phyloP scores from a whole-genome alignment of 2,888 invertebrate species.

The Volucella inanis region DNA sequence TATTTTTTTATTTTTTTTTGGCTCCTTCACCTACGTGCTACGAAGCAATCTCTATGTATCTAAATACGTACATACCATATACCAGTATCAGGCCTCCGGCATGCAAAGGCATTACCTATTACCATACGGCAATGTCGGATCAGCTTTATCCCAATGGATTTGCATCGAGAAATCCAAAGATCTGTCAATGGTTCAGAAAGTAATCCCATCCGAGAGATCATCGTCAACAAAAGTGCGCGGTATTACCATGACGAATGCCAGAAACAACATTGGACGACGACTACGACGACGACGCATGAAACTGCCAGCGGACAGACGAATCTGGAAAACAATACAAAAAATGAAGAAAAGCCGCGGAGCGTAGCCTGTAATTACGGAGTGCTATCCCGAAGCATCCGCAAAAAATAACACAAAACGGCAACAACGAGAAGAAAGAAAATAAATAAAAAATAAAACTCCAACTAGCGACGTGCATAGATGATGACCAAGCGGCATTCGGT shows the following conservation, averaged over 20 bases:
- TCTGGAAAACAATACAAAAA: slow-evolving; percentile 54
- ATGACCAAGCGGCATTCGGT: slow-evolving; percentile 60
- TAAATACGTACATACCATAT: no score
- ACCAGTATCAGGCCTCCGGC: slow-evolving; percentile 2
- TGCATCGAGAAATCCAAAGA: slow-evolving; percentile 63
- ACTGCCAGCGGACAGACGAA: slow-evolving; percentile 28
- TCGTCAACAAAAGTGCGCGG: slow-evolving; percentile 61
- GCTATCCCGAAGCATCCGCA: slow-evolving; percentile 53
- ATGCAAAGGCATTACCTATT: slow-evolving; percentile 40
- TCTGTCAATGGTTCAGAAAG: slow-evolving; percentile 68
- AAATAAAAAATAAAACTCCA: slow-evolving; percentile 9
- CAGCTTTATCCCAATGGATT: slow-evolving; percentile 57
- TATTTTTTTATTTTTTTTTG: slow-evolving; percentile 30
- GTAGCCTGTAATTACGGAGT: slow-evolving; percentile 67
- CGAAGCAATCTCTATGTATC: no score
- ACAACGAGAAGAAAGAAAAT: no score
- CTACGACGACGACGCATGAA: not conserved
- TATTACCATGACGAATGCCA: slow-evolving; percentile 71
- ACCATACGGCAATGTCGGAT: slow-evolving; percentile 23
- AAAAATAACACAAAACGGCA: slow-evolving; percentile 10
- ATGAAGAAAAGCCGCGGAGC: slow-evolving; percentile 44
- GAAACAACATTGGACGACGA: slow-evolving; percentile 62
- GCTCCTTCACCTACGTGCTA: slow-evolving; percentile 8
- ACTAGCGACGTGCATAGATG: slow-evolving; percentile 24
- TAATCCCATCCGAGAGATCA: slow-evolving; percentile 51